Evolutionary conservation across 2,113 vertebrate genomes (phyloP), one percentile per base, ranked within the genome.

Genomic region (Nibea coibor): DNA sequence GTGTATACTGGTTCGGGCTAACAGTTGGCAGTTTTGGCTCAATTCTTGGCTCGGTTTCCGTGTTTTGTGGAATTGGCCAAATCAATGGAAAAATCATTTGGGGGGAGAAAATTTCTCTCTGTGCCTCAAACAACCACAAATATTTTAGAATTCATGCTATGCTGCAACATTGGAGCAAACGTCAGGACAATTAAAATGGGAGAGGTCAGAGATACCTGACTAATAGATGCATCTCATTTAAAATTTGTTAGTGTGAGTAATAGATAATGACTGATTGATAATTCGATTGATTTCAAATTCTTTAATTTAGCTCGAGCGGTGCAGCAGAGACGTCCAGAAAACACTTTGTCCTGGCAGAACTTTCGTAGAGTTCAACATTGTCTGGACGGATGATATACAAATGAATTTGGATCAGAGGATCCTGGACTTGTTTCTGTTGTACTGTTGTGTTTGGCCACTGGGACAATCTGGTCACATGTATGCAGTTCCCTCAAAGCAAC

Each of bases 81-180:
- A 80, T 83, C 85, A 90, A 86, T 59, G 83, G 87, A 90, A 90
- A 89, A 88, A 82, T 82, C 15, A 50, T 86, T 80, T 78, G 24
- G 68, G 62, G 65, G 35, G 26, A 83, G 54, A 73, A 67, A 24
- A 84, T 87, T 76, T 87, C 59, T 76, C 54, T 59, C 64, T 47
- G 10, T 31, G 6, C 45, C 65, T 82, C 70, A 82, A 63, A 63
- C 61, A 42, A 86, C 77, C 80, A 67, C 87, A 81, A 51, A 64
- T 72, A 83, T 76, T 85, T 35, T 4, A 73, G 47, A 14, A 14
- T 45, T 45, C 12, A 45, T 15, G 66, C 54, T 63, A 15, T 45
- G 57, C 57, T 65, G 20, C 51, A 54, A 78, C 51, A 45, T 26
- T 48, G 22, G 58, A 48, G 39, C 10, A 35, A 31, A 71, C n/a